These are phyloP conservation scores for Barypeithes pellucidus DNA, from an alignment of 2,888 invertebrate species.

Conservation along the genomic window DNA sequence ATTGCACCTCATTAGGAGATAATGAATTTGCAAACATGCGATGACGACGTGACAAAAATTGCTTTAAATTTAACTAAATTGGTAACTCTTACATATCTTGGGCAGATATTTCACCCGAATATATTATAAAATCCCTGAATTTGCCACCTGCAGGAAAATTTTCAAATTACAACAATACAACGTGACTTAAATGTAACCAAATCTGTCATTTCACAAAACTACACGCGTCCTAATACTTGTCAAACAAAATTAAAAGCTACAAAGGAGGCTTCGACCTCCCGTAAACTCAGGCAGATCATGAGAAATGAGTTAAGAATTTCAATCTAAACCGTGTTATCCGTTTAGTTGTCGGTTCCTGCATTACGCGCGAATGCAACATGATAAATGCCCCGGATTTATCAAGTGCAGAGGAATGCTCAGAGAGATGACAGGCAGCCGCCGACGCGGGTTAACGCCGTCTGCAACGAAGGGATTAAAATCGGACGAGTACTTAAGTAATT, in stretches of 20 bases:
- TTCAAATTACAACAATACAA: too few relatives aligned
- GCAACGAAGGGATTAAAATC: constrained; percentile 48
- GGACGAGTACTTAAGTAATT: constrained; percentile 49
- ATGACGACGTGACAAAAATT: too few relatives aligned
- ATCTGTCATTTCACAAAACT: neutral
- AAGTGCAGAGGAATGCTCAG: constrained; percentile 41
- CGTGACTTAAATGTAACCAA: too few relatives aligned
- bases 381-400: constrained; percentile 50
- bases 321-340: constrained; percentile 45
- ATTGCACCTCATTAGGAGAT: too few relatives aligned
- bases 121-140: too few relatives aligned
- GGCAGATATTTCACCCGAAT: too few relatives aligned
- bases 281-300: constrained; percentile 27
- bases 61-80: too few relatives aligned
- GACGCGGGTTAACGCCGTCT: constrained; percentile 48
- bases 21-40: too few relatives aligned
- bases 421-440: constrained; percentile 47
- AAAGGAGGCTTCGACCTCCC: constrained; percentile 20
- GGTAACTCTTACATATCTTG: too few relatives aligned
- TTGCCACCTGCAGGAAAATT: too few relatives aligned
- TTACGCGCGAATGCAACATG: constrained; percentile 50
- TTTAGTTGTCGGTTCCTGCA: constrained; percentile 47
- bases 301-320: constrained; percentile 44
- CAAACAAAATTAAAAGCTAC: neutral
- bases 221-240: neutral